Evolutionary conservation across 2,888 invertebrate species (phyloP).

Genomic region (Hirtodrosophila histrioides): DNA sequence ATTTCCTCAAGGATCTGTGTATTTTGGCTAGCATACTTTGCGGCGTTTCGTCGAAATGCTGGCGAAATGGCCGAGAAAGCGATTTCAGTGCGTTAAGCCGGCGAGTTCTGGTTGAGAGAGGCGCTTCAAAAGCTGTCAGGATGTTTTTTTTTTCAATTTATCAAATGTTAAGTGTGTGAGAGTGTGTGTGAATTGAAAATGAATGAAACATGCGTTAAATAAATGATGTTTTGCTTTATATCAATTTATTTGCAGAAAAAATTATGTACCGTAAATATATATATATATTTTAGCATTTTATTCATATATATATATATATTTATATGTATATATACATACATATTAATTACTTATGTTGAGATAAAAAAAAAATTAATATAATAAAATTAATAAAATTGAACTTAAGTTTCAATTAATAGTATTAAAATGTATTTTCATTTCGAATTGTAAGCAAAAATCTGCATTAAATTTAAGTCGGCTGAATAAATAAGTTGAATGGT

Average conservation of each 20-base stretch:
- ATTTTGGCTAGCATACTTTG: neutral
- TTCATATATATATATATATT: conserved; percentile 8
- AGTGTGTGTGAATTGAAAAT: conserved; percentile 16
- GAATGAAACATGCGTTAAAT: conserved; percentile 50
- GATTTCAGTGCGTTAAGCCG: conserved; percentile 11
- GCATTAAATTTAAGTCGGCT: conserved; percentile 19
- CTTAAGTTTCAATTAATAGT: conserved; percentile 47
- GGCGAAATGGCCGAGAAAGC: conserved; percentile 12
- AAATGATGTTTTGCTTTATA: conserved; percentile 38
- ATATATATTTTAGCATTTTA: conserved; percentile 14
- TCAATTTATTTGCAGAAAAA: conserved; percentile 62
- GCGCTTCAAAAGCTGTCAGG: too few species aligned
- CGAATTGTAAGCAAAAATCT: neutral
- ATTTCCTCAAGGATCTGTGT: neutral
- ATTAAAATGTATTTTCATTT: conserved; percentile 17
- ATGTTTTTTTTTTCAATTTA: too few species aligned
- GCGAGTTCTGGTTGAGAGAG: too few species aligned
- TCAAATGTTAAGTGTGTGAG: neutral
- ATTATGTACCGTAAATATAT: conserved; percentile 29
- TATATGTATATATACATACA: conserved; percentile 6
- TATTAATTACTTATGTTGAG: conserved; percentile 43
- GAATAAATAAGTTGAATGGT: conserved; percentile 41
- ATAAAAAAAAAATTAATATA: conserved; percentile 19
- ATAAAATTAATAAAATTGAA: conserved; percentile 62
- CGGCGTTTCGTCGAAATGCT: neutral